phyloP scores from a whole-genome alignment of 1,140 invertebrate genomes.

The Drosophila aff. region DNA sequence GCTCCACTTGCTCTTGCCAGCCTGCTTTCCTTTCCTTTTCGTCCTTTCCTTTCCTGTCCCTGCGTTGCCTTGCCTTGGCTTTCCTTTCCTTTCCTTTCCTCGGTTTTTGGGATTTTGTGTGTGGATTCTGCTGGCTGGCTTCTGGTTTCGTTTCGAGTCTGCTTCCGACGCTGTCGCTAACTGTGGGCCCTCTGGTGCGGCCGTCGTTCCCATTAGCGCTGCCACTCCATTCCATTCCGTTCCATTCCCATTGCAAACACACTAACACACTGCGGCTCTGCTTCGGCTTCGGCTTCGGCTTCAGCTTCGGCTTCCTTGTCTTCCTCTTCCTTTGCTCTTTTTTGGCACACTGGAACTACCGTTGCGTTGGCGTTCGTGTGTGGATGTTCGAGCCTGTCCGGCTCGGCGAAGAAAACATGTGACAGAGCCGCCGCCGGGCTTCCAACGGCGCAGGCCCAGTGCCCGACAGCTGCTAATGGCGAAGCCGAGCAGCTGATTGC shows the following conservation, averaged over 20 bases:
- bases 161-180: constrained; percentile 17
- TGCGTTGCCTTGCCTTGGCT: background rate
- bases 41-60: background rate
- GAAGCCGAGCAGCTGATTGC: constrained; percentile 60
- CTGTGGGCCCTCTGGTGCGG: constrained; percentile 28
- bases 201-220: constrained; percentile 44
- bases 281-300: constrained; percentile 1
- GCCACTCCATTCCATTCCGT: constrained; percentile 21
- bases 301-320: constrained; percentile 3
- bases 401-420: constrained; percentile 63
- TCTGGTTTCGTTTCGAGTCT: constrained; percentile 31
- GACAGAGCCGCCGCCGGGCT: constrained; percentile 50
- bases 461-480: constrained; percentile 64
- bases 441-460: constrained; percentile 65
- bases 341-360: constrained; percentile 75
- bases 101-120: constrained; percentile 8
- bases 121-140: constrained; percentile 10
- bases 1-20: constrained; percentile 7
- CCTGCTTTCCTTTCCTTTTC: background rate
- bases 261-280: constrained; percentile 48
- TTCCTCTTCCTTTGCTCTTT: constrained; percentile 40
- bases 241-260: constrained; percentile 44
- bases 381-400: constrained; percentile 6
- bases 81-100: background rate
- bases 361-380: constrained; percentile 12